Conservation (phyloP, 2,113 vertebrate genomes). For the Bos indicus region DNA sequence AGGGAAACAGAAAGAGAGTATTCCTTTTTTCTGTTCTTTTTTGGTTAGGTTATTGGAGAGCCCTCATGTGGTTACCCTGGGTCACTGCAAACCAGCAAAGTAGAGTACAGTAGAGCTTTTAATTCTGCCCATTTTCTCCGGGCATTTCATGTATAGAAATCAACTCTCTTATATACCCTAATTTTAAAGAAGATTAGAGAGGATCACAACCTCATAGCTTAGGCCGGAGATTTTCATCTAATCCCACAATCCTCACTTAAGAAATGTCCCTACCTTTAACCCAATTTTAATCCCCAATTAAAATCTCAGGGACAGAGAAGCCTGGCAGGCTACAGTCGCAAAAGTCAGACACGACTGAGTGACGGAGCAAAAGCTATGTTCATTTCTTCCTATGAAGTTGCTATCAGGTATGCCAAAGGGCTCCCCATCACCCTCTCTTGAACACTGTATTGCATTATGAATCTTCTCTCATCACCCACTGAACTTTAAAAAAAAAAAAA, state of each 20-base stretch:
- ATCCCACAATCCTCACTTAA: not conserved
- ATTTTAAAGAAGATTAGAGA: not conserved
- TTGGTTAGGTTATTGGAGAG: not conserved
- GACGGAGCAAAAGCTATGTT: not conserved
- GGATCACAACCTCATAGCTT: not conserved
- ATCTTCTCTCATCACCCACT: not conserved
- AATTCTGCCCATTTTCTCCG: not conserved
- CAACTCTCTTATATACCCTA: not conserved
- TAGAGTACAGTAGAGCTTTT: fast-evolving
- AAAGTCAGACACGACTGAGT: not conserved
- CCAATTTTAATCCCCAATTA: not conserved
- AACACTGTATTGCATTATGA: not conserved
- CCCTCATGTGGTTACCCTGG: slow-evolving; percentile 45
- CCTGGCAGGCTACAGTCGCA: not conserved
- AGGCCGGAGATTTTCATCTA: not conserved
- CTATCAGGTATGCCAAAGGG: not conserved
- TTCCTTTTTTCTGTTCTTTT: not conserved
- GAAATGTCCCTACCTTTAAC: not conserved
- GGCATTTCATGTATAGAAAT: not conserved
- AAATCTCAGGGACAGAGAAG: not conserved
- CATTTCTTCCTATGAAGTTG: not conserved
- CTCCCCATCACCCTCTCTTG: not conserved
- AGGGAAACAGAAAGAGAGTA: not conserved
- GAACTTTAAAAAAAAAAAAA: not conserved
- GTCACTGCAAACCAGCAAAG: slow-evolving; percentile 4